Conservation (phyloP, 2,797 vertebrate genomes). For the Crotalus adamanteus region DNA sequence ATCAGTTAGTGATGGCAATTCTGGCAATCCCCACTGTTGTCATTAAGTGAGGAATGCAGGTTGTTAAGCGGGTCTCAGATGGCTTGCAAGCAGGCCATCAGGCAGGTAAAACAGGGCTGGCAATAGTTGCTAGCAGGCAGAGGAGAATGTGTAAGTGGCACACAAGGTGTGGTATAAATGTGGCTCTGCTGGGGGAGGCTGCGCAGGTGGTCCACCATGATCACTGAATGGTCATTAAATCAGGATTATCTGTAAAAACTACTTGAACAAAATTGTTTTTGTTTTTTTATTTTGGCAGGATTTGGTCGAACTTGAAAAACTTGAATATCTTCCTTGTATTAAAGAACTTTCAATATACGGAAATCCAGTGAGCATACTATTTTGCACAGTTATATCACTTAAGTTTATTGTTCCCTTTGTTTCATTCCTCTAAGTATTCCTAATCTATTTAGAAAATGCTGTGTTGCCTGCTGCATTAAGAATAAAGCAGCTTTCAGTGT, state of each 20-base stretch:
- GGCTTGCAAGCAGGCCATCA: not conserved
- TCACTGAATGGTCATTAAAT: not conserved
- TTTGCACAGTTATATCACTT: not conserved
- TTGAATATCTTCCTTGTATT: conserved; percentile 78
- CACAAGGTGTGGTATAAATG: not conserved
- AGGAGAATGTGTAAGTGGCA: not conserved
- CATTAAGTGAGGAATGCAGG: not conserved
- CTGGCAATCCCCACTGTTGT: not conserved
- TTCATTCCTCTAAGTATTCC: not conserved
- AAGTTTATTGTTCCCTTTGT: conserved; percentile 9
- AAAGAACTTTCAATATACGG: conserved; percentile 81
- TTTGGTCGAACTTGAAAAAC: conserved; percentile 81
- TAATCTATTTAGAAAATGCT: conserved; percentile 4
- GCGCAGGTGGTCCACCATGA: not conserved
- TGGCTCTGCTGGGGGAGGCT: not conserved
- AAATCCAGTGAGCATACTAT: conserved; percentile 80
- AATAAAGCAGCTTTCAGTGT: not conserved
- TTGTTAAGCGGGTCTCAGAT: not conserved
- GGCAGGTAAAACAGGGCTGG: not conserved
- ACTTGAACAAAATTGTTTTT: not conserved
- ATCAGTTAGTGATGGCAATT: not conserved
- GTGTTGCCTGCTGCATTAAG: not conserved
- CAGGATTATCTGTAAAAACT: not conserved
- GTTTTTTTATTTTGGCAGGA: conserved; percentile 70
- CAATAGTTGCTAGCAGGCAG: not conserved